Conservation (phyloP, 2,888 invertebrate species). For the Chalcosyrphus nemorum region DNA sequence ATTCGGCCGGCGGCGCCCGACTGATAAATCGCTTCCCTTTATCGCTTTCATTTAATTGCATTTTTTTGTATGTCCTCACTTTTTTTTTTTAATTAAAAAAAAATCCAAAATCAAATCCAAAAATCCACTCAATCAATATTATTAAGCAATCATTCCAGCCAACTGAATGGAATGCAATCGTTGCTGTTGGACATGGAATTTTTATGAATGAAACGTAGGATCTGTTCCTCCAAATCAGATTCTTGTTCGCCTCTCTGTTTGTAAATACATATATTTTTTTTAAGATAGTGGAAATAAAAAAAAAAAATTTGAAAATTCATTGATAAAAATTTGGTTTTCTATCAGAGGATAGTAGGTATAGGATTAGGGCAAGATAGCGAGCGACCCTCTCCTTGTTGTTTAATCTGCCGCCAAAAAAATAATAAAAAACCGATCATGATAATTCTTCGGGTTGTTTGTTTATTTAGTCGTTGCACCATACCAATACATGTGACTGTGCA, state of each 20-base stretch:
- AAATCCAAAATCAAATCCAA: conserved; percentile 1
- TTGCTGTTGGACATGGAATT: conserved; percentile 13
- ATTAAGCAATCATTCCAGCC: conserved; percentile 9
- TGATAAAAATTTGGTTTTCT: conserved; percentile 42
- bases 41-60: conserved; percentile 7
- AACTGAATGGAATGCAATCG: conserved; percentile 28
- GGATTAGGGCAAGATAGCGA: conserved; percentile 14
- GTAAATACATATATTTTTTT: conserved; percentile 1
- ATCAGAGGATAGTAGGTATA: not conserved
- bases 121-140: conserved; percentile 32
- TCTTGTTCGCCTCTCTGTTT: not conserved
- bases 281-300: conserved; percentile 18
- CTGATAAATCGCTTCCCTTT: not conserved
- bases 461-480: conserved; percentile 35
- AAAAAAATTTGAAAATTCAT: conserved; percentile 42
- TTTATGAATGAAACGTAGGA: conserved; percentile 48
- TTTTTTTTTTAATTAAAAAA: not conserved
- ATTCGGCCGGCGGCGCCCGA: no score
- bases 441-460: conserved; percentile 22
- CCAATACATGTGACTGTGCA: not conserved
- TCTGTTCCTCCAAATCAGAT: conserved; percentile 15
- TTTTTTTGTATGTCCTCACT: not conserved
- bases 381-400: not conserved
- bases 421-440: conserved; percentile 41
- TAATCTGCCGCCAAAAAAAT: conserved; percentile 40